phyloP scores from a whole-genome alignment of 2,797 vertebrate genomes.

The Halcyon leucocephala region DNA sequence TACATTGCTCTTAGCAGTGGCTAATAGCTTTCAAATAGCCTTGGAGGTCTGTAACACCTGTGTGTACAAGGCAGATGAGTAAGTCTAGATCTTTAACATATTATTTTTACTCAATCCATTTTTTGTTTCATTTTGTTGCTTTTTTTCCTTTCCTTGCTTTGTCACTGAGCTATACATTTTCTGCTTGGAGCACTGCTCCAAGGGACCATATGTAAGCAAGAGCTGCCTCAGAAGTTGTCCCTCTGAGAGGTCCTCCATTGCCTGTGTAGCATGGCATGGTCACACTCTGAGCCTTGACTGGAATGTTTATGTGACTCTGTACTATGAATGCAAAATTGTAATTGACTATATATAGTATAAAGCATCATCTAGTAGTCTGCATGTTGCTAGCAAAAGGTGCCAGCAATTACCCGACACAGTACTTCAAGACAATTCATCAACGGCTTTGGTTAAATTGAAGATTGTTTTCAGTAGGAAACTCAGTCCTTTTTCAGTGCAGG shows the following conservation, averaged over 20 bases:
- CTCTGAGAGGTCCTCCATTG: neutral
- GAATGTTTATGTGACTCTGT: neutral
- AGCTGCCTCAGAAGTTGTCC: neutral
- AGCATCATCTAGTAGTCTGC: neutral
- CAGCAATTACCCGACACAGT: neutral
- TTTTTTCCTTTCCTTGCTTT: neutral
- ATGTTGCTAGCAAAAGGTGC: neutral
- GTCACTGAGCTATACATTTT: neutral
- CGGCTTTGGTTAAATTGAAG: neutral
- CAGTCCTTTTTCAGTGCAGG: neutral
- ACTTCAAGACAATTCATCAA: neutral
- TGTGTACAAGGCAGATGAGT: neutral
- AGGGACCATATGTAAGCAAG: neutral
- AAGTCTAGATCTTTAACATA: neutral
- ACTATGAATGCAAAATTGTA: neutral
- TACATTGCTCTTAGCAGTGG: neutral
- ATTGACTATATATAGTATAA: neutral
- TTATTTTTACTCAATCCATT: neutral
- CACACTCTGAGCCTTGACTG: neutral
- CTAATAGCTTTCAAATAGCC: neutral
- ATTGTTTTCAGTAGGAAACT: neutral
- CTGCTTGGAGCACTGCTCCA: neutral
- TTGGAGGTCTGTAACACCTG: fast-evolving
- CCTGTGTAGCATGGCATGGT: neutral
- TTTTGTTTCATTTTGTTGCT: neutral